Base-by-base conservation (phyloP, 2,888 invertebrate species). In the Diachrysia chrysitis region DNA sequence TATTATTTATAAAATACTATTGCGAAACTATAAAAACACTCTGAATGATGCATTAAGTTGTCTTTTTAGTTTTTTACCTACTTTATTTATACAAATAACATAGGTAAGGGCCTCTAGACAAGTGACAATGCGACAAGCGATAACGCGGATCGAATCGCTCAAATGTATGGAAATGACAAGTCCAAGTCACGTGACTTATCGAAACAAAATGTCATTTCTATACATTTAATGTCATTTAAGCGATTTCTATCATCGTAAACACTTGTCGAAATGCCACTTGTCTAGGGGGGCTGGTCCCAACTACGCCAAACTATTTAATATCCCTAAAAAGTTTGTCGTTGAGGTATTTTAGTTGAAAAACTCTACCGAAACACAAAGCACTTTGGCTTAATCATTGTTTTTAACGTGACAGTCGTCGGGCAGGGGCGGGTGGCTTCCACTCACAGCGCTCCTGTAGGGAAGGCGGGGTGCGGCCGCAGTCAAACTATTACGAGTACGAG, bases 401-500 rank as follows among this genome's bases (percentile, higher is more conserved):
- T 73, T 71, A 66, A 60, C 37, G 58, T 65, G 58, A 42, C 91
- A 95, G 95, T 87, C 94, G 94, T 74, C 93, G 94, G 69, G 91
- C 84, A 82, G 92, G 91, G 72, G 88, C 87, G 83, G 89, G 83
- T 88, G 94, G 92, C 83, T 96, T 95, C 92, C 96, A 96, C 90
- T 96, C 96, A 66, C 97, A 97, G 90, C 96, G 97, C 83, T 96
- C 96, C 84, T 95, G 96, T 86, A 96, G 96, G 73, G 94, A 94
- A 66, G 88, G 91, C 48, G 95, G 96, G 90, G 82, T 95, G 59
- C 95, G 98, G 19, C 98, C 98, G 6, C 96, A 97, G 72, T 98
- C 98, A 70, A 98, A 97, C 92, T 98, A 97, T 92, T 98, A 98
- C 91, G 98, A 98, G 90, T 98, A 98, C 90, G 98, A 98, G 90